Evolutionary conservation across 2,888 invertebrate species (phyloP).

Genomic region (Drosophila paucipuncta): DNA sequence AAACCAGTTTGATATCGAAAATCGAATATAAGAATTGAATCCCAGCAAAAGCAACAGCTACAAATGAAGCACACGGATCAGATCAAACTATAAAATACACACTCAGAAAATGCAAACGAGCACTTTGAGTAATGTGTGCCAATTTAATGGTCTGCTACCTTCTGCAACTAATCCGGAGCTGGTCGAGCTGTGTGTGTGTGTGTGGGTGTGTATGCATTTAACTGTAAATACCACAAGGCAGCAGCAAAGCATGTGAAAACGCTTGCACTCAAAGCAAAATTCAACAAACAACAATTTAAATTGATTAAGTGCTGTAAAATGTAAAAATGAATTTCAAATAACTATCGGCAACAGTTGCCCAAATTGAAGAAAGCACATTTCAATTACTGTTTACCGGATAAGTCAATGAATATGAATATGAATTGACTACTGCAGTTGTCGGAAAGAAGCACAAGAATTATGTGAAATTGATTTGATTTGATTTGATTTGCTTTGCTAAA

Average conservation of each 20-base stretch:
- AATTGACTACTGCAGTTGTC: neutral
- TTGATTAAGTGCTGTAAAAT: neutral
- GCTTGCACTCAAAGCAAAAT: neutral
- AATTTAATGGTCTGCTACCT: constrained; percentile 32
- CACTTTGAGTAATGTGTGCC: neutral
- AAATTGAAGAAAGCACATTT: neutral
- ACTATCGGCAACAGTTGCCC: neutral
- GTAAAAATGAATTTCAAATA: neutral
- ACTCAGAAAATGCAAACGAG: neutral
- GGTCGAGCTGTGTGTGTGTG: neutral
- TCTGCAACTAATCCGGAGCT: neutral
- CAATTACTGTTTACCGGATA: neutral
- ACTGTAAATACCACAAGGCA: neutral
- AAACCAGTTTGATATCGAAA: neutral
- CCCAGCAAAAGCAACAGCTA: neutral
- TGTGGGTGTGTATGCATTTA: neutral
- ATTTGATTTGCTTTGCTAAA: neutral
- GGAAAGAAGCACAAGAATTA: neutral
- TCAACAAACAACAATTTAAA: too few species aligned
- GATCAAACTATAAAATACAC: neutral
- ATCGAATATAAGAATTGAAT: constrained; percentile 1
- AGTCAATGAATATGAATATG: too few species aligned
- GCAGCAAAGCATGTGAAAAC: neutral
- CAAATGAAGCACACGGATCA: neutral
- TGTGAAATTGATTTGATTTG: neutral